Percentiles rank a stretch among this genome's conserved stretches.
These are phyloP conservation scores for Pimephales promelas DNA, from an alignment of 2,113 vertebrate genomes.

Conservation along the genomic window DNA sequence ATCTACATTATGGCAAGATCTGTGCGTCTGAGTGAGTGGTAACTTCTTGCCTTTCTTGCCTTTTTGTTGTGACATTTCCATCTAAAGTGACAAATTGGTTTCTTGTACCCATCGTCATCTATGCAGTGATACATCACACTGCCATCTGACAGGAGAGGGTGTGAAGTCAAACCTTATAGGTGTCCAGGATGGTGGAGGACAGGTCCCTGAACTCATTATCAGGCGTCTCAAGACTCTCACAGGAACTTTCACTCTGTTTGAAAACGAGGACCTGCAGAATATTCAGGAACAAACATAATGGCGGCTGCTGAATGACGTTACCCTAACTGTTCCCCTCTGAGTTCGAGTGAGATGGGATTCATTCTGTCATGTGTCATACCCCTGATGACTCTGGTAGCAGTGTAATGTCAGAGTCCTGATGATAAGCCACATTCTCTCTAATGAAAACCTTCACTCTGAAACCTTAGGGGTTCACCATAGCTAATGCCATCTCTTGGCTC, in stretches of 20 bases:
- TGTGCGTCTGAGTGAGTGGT: background rate
- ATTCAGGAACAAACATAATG: slow-evolving; percentile 41
- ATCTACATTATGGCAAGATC: no score
- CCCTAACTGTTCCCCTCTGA: slow-evolving; percentile 14
- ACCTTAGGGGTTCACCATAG: slow-evolving; percentile 56
- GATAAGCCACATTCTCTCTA: slow-evolving; percentile 65
- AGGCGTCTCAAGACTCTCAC: background rate
- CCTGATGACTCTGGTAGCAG: slow-evolving; percentile 33
- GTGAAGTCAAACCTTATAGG: slow-evolving; percentile 41
- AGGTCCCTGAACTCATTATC: slow-evolving; percentile 45
- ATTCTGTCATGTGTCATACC: slow-evolving; percentile 25
- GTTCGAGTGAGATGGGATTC: background rate
- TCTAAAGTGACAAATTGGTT: slow-evolving; percentile 42
- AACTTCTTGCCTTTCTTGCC: slow-evolving; percentile 15
- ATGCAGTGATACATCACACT: slow-evolving; percentile 31
- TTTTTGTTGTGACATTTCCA: slow-evolving; percentile 15
- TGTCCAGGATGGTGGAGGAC: slow-evolving; percentile 11
- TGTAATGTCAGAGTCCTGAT: slow-evolving; percentile 50
- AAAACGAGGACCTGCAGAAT: slow-evolving; percentile 10
- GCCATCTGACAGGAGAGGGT: slow-evolving; percentile 24
- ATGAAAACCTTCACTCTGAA: slow-evolving; percentile 67
- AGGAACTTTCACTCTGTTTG: slow-evolving; percentile 10
- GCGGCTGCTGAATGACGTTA: slow-evolving; percentile 1
- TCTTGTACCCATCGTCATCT: slow-evolving; percentile 2
- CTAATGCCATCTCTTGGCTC: slow-evolving; percentile 49